Evolutionary conservation across 2,797 vertebrate genomes (phyloP), one percentile per base, ranked within the genome.

Genomic region (Meda fulgida): DNA sequence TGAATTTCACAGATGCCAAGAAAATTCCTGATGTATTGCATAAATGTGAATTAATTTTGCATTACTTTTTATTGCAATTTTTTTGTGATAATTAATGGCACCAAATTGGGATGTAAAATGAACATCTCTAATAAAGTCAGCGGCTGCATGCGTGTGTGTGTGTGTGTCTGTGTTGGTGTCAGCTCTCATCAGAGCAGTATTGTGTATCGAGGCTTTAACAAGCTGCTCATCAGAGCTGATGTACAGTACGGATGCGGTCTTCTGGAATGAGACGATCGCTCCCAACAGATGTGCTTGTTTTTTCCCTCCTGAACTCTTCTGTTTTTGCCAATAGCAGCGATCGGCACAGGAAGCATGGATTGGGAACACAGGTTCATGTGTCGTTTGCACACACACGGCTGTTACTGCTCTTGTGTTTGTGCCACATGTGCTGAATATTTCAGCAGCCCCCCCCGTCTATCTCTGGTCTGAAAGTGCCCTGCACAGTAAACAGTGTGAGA

Each of bases 401-500:
- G 80, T 76, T 76, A 29, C 60, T 48, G 83, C 84, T 78, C 86
- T 83, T 85, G 87, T 87, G 72, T 87, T 87, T 86, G 55, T 88
- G 86, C 82, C 78, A 75, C 85, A 63, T 86, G 86, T 85, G 85
- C 75, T 88, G 81, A 90, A 88, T 88, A 88, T 89, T 90, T 89
- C 83, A 89, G 89, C 85, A 89, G 85, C 73, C n/a, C 65, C 19
- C 38, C 34, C 36, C n/a, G 43, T 86, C 89, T 84, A 87, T 89
- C 84, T 89, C 86, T 84, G 16, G 9, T 66, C 77, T 66, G 77
- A 46, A 79, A 79, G 60, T 79, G 77, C 84, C 83, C 86, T 73
- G 81, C 87, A 88, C 88, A 85, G 85, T 89, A 88, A 88, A 88
- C 86, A 85, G 82, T 89, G 83, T 86, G 87, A 88, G 89, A 89